Base-by-base conservation (phyloP, 2,888 invertebrate species). In the Nemoura dubitans region DNA sequence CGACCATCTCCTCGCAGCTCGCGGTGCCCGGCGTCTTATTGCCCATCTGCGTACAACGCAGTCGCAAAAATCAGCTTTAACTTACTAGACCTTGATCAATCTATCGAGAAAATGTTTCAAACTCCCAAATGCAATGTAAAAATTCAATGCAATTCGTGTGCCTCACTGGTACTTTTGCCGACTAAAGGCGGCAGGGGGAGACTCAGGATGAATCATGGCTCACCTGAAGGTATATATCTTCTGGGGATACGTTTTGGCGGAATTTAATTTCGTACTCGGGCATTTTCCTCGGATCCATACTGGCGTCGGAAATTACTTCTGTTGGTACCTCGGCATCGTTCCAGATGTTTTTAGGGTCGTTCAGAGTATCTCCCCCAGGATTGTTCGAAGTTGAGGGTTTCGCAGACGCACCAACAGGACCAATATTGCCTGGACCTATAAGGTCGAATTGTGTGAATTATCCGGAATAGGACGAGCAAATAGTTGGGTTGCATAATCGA, bases 1-100 rank as follows among this genome's bases (percentile, higher is more conserved):
- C 92, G n/a, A 97, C 93, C 92, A 98, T 94, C 91, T 97, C 96
- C 91, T 98, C 98, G 92, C 98, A 98, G 90, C 97, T 97, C 1
- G 96, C 94, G 0, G 96, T 95, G 0, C 94, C 92, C 26, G 95
- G 94, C 0, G 95, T 96, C 91, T 96, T 97, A 87, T 95, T 95
- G 0, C 96, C 95, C 93, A 97, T 96, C 95, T 97, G 92, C 85
- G 29, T 90, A n/a, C n/a, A n/a, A n/a, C n/a, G n/a, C n/a, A n/a
- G n/a, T n/a, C n/a, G n/a, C n/a, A n/a, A n/a, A n/a, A n/a, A n/a
- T n/a, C n/a, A n/a, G n/a, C n/a, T n/a, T n/a, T n/a, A n/a, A n/a
- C n/a, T n/a, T 89, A 0, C 90, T 29, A 59, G 59, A 21, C 59
- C 59, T 76, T 77, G 26, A 36, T 27, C 76, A 36, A 77, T 29